Evolutionary conservation across 2,113 vertebrate genomes (phyloP).

Genomic region (Leptodactylus fuscus): DNA sequence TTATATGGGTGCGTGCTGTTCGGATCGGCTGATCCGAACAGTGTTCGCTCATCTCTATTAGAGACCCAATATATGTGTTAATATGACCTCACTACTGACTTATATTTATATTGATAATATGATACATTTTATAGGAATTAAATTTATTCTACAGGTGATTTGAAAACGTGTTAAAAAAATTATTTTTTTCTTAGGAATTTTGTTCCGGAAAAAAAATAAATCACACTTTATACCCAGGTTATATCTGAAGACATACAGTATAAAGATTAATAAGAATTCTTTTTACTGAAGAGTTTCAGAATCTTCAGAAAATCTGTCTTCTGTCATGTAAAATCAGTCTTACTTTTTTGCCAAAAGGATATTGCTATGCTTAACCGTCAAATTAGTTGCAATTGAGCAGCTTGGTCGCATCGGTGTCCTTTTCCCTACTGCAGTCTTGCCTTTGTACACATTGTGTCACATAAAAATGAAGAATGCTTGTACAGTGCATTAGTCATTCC

Average conservation of each 20-base stretch:
- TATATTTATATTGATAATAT: too few relatives aligned
- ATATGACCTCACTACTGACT: too few relatives aligned
- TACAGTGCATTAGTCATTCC: constrained; percentile 4
- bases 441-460: constrained; percentile 29
- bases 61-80: too few relatives aligned
- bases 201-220: too few relatives aligned
- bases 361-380: constrained; percentile 24
- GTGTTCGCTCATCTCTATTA: too few relatives aligned
- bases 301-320: constrained; percentile 34
- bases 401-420: neutral
- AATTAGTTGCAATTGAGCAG: constrained; percentile 16
- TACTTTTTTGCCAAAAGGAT: constrained; percentile 17
- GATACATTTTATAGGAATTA: too few relatives aligned
- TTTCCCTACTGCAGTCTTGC: neutral
- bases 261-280: neutral
- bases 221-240: neutral
- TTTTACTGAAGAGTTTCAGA: neutral
- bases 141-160: too few relatives aligned
- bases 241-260: neutral
- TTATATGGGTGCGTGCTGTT: too few relatives aligned
- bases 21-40: too few relatives aligned
- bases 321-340: constrained; percentile 17
- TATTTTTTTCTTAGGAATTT: too few relatives aligned
- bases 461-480: constrained; percentile 19
- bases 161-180: too few relatives aligned